Base-by-base conservation (phyloP, 2,113 vertebrate species). In the Strigops habroptila region DNA sequence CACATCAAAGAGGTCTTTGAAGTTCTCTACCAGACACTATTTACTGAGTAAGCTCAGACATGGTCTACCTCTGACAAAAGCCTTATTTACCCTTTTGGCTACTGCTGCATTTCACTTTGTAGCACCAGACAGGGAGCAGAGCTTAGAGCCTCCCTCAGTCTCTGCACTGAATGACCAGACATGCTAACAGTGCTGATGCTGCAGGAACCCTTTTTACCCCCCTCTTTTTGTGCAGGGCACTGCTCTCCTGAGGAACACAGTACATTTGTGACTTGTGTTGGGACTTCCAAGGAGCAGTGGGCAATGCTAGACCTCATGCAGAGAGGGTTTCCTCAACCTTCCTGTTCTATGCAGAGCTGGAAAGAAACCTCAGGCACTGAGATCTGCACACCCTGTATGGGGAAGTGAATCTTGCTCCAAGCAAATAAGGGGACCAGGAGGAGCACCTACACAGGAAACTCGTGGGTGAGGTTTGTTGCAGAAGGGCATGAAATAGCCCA, bases 81-180 rank as follows among this genome's bases (percentile, higher is more conserved):
- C 76, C 95, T 89, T 94, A 87, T 92, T 92, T 94, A 82, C 53
- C 52, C 67, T 91, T 94, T 93, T 89, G 86, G 88, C 81, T 93
- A 25, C 81, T 91, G 67, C 41, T 96, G 70, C 81, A 89, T 93
- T 97, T 93, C 92, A 95, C 62, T 91, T 94, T 92, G 90, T 85
- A 79, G 77, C 83, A 85, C 6, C 16, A 79, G 70, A 91, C 69
- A 91, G 90, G 82, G 39, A 33, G 62, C 16, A 85, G 93, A 95
- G 74, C 79, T 76, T n/a, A 73, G 81, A 92, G 76, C 82, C 88
- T 93, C 37, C 70, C 92, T 86, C 62, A 57, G 44, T 83, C 62
- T 81, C 52, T 84, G 67, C 73, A 71, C 44, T 84, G 90, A 96
- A 94, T 75, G 77, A 83, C 80, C 82, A 94, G 71, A 90, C 81